Conservation (phyloP, 2,113 vertebrate genomes). For the Prunella himalayana region DNA sequence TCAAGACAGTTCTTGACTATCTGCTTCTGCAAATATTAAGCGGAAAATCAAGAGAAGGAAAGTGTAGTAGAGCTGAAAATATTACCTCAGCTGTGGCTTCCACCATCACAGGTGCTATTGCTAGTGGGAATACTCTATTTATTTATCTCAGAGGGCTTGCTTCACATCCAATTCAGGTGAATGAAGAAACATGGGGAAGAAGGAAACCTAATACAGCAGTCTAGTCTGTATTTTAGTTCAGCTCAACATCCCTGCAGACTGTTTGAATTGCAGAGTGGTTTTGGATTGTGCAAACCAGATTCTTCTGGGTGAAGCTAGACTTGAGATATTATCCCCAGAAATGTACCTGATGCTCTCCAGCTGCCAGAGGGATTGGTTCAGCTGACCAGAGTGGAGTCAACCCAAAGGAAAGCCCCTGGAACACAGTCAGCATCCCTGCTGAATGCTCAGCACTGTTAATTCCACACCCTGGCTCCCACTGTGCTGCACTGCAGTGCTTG, state of each 20-base stretch:
- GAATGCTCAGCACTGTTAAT: background rate
- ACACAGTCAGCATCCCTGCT: background rate
- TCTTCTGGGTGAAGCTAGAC: background rate
- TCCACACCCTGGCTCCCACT: background rate
- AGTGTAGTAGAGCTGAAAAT: background rate
- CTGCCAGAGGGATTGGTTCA: background rate
- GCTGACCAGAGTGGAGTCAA: background rate
- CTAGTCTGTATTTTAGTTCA: background rate
- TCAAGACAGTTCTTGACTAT: background rate
- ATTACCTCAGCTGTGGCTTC: background rate
- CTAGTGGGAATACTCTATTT: background rate
- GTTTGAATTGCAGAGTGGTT: background rate
- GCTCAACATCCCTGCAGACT: background rate
- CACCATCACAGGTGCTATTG: background rate
- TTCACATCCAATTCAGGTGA: background rate
- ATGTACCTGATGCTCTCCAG: background rate
- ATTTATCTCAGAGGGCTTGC: background rate
- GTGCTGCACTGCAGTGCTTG: background rate
- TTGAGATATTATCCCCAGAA: background rate
- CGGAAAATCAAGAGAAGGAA: background rate
- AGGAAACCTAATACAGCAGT: background rate
- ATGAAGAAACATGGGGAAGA: rapidly evolving
- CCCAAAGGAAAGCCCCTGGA: background rate
- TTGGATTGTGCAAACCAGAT: background rate
- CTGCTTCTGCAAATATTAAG: background rate